phyloP scores from a whole-genome alignment of 2,797 vertebrate species.

The Enteromius thamalakanensis region DNA sequence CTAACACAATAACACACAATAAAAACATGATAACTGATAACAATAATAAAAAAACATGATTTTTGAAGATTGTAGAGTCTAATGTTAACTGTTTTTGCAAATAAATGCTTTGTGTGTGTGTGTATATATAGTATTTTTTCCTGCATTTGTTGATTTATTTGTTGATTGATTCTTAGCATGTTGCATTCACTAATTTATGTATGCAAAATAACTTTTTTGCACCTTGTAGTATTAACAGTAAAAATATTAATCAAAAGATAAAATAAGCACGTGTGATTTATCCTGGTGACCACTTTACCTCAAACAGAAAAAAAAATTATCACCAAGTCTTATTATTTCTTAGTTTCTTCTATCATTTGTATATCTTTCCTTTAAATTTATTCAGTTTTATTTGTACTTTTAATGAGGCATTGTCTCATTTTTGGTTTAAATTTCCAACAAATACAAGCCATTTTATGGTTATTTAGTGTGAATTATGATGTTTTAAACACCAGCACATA shows the following conservation, averaged over 20 bases:
- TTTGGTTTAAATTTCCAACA: conserved; percentile 32
- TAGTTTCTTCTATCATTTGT: background rate
- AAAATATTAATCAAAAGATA: background rate
- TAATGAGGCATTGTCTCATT: conserved; percentile 5
- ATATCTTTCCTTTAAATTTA: background rate
- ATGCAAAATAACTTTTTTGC: background rate
- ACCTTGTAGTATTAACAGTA: background rate
- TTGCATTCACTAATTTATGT: background rate
- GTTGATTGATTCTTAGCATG: background rate
- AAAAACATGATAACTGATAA: no score
- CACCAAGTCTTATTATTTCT: background rate
- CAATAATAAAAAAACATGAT: no score
- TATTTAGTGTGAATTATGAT: conserved; percentile 8
- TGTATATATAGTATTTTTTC: background rate
- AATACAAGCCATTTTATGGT: conserved; percentile 17
- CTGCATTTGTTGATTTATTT: background rate
- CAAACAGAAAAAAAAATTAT: background rate
- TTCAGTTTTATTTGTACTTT: conserved; percentile 18
- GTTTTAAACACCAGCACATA: conserved; percentile 29
- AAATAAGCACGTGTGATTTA: background rate
- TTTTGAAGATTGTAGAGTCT: no score
- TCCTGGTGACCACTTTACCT: background rate
- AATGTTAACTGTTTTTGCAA: no score
- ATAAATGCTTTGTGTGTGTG: no score
- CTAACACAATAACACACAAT: no score